phyloP scores from a whole-genome alignment of 2,113 vertebrate genomes.

The Panthera leo region DNA sequence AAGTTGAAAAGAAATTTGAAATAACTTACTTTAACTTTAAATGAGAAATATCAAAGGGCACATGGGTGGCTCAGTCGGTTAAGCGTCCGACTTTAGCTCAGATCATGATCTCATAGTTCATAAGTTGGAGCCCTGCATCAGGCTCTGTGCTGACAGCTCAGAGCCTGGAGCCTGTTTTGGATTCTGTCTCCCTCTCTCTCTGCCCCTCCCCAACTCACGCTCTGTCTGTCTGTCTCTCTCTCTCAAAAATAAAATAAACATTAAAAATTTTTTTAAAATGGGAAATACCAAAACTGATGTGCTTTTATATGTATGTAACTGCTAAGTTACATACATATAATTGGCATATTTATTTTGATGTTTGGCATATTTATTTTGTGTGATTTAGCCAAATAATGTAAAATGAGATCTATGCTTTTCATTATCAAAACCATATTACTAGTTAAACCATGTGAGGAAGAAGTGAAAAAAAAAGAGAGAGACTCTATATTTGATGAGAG shows the following conservation, averaged over 20 bases:
- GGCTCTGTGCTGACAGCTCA: no score
- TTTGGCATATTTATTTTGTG: not conserved
- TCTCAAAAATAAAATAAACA: no score
- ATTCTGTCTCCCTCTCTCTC: no score
- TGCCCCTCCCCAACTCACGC: no score
- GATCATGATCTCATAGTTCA: no score
- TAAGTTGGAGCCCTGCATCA: no score
- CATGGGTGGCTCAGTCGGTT: no score
- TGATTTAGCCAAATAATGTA: not conserved
- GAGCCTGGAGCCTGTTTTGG: no score
- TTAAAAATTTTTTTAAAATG: not conserved
- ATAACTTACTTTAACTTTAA: conserved; percentile 27
- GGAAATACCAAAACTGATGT: not conserved
- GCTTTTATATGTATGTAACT: not conserved
- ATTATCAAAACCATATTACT: not conserved
- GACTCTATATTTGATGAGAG: not conserved
- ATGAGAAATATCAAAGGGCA: not conserved
- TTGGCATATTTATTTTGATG: not conserved
- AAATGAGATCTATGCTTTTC: not conserved
- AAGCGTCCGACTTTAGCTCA: no score
- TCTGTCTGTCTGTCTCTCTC: no score
- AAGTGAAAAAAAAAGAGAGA: not conserved
- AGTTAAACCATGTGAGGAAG: not conserved
- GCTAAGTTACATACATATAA: no score
- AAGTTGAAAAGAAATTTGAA: not conserved